Base-by-base conservation (phyloP, 2,888 invertebrate genomes). In the Lysandra coridon region DNA sequence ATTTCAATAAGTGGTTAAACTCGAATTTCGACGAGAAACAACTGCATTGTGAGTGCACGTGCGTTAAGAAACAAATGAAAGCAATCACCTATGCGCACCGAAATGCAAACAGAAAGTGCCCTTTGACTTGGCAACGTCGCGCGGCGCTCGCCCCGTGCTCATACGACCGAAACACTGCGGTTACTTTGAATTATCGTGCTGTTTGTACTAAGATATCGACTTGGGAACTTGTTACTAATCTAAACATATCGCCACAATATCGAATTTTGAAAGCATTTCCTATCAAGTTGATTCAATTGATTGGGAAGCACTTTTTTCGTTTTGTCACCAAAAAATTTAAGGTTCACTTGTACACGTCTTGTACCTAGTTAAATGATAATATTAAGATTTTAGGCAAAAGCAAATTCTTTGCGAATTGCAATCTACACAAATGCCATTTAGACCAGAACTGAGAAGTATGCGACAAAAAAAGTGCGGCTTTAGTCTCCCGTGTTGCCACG, bases 111-210 rank as follows among this genome's bases (percentile, higher is more conserved):
- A 85, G 84, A 85, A 85, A 86, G 85, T 86, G 86, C 85, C 83
- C 83, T 86, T 88, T 85, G 82, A 84, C 83, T 86, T 85, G 87
- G 90, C 89, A 91, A 89, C 90, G 87, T 86, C 88, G 88, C 87
- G 82, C 85, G 83, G 33, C 33, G 33, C 33, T 40, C 73, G 14
- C 44, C 14, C 73, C 40, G 12, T 33, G 14, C 14, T 57, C 57
- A 57, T 57, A 17, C 57, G 57, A 57, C 57, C 12, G 69, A 12
- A 69, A 12, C 64, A 37, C 23, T 23, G 69, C 69, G 69, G 69
- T 33, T 33, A 69, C 69, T 17, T 33, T 33, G 69, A 69, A 37
- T 33, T 69, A 69, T 30, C 64, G 37, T 30, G 23, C 5, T 64
- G 64, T 69, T 69, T 17, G 69, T 69, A 33, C 69, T 37, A 37